These are phyloP conservation scores for Epistrophella euchroma DNA, from an alignment of 2,888 invertebrate genomes.

Conservation along the genomic window DNA sequence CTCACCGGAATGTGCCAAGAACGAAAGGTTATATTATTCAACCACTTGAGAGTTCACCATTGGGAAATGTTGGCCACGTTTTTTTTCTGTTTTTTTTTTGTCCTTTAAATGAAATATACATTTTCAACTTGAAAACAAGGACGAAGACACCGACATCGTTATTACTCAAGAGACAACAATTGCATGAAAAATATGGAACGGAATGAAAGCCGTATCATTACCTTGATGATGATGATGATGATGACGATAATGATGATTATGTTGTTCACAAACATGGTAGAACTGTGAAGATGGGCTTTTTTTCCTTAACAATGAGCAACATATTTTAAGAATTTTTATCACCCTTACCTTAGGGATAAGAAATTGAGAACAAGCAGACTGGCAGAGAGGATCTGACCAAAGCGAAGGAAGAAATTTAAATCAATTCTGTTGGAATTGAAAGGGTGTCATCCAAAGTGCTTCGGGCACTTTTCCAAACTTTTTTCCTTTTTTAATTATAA, in stretches of 20 bases:
- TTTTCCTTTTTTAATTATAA: background rate
- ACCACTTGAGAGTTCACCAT: conserved; percentile 28
- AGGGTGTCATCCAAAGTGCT: conserved; percentile 2
- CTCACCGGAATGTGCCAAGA: conserved; percentile 11
- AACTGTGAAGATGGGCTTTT: background rate
- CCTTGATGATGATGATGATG: conserved; percentile 6
- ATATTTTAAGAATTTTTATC: conserved; percentile 16
- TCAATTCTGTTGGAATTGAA: conserved; percentile 1
- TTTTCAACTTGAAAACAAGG: background rate
- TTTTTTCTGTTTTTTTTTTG: background rate
- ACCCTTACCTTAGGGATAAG: background rate
- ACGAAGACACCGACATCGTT: background rate
- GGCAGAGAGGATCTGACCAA: background rate
- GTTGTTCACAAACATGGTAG: conserved; percentile 7
- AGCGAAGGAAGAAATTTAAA: conserved; percentile 5
- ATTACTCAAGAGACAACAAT: conserved; percentile 27
- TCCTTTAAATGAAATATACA: conserved; percentile 21
- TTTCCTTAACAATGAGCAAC: background rate
- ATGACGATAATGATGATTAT: conserved; percentile 12
- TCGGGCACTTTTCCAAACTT: background rate
- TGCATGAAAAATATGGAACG: conserved; percentile 10
- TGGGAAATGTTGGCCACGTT: conserved; percentile 24
- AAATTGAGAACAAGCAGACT: background rate
- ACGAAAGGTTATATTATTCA: conserved; percentile 25
- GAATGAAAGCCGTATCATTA: conserved; percentile 15